A percentile compares a stretch with the other conserved stretches of the same genome.
These are phyloP conservation scores for Geococcyx californianus DNA, from an alignment of 2,113 vertebrate species.

Conservation along the genomic window DNA sequence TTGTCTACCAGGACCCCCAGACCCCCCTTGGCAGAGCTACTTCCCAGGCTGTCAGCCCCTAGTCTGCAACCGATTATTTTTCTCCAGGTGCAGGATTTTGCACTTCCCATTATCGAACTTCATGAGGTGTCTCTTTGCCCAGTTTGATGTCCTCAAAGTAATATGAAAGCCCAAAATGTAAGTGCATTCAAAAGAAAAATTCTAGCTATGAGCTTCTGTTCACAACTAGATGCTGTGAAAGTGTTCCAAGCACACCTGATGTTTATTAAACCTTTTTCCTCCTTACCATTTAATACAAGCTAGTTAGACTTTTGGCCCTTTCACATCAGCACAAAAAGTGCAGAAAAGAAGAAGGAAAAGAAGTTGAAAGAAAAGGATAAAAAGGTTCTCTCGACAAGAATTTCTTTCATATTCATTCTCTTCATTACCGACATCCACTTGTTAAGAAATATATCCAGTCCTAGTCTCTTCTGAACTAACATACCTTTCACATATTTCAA, in stretches of 20 bases:
- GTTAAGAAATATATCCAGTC: neutral
- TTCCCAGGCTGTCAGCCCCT: neutral
- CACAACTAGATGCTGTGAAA: neutral
- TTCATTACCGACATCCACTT: neutral
- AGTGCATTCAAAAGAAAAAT: neutral
- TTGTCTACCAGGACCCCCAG: neutral
- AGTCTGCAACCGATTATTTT: neutral
- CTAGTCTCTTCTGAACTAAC: neutral
- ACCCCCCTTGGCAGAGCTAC: neutral
- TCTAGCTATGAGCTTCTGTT: neutral
- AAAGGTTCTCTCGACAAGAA: neutral
- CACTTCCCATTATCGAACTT: neutral
- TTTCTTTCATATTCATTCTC: neutral
- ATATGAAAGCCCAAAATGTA: neutral
- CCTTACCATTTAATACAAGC: neutral
- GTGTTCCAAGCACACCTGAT: neutral
- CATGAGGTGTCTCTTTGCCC: neutral
- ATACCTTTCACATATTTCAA: neutral
- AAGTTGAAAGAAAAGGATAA: neutral
- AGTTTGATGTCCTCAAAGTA: neutral
- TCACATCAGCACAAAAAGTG: neutral
- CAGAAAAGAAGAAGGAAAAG: neutral
- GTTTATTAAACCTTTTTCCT: neutral
- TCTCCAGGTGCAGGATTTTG: neutral
- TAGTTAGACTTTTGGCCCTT: neutral